A percentile compares a stretch with the other conserved stretches of the same genome.
Evolutionary conservation across 2,113 vertebrate species (phyloP).

Genomic region (Etia nguti): DNA sequence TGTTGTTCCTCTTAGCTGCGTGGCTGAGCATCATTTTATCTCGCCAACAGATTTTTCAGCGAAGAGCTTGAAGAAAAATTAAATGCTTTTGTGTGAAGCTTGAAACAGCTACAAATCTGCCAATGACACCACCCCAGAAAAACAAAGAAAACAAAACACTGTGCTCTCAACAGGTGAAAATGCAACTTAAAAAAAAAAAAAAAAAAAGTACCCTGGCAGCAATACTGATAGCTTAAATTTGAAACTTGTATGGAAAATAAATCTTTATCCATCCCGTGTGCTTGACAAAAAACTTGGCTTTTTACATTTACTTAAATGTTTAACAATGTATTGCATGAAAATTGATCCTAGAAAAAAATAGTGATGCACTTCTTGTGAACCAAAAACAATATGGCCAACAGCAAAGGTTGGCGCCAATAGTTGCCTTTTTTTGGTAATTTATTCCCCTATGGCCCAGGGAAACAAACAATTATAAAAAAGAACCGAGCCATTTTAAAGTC

Average conservation of each 20-base stretch:
- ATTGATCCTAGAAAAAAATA: neutral
- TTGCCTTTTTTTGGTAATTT: neutral
- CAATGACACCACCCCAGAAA: neutral
- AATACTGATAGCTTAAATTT: neutral
- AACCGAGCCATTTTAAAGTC: neutral
- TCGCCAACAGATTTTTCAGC: neutral
- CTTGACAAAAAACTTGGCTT: neutral
- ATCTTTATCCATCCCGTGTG: neutral
- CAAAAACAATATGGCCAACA: neutral
- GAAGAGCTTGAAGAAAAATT: neutral
- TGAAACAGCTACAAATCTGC: neutral
- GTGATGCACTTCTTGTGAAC: neutral
- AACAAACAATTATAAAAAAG: neutral
- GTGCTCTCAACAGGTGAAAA: neutral
- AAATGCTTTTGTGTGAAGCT: neutral
- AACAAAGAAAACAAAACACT: fast-evolving
- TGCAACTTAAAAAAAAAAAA: neutral
- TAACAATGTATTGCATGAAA: neutral
- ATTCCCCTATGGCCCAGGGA: neutral
- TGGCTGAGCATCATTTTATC: neutral
- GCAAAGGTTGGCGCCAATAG: neutral
- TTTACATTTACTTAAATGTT: neutral
- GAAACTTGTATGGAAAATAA: neutral
- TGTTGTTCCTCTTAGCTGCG: neutral
- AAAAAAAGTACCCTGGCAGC: neutral